Base-by-base conservation (phyloP, 1,140 invertebrate genomes). In the Cherax quadricarinatus region DNA sequence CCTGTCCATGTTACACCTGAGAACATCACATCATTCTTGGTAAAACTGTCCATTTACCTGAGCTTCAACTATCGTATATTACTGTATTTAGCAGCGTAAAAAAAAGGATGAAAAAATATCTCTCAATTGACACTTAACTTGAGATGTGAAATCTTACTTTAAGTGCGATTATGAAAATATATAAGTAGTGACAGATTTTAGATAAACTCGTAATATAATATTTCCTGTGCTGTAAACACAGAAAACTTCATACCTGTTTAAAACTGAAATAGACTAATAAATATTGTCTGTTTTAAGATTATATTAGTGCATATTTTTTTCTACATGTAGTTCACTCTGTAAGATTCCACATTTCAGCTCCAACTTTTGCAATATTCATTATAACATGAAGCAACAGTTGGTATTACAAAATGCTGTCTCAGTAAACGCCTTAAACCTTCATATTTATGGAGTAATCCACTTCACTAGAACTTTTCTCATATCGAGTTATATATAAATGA, bases 11-110 rank as follows among this genome's bases (percentile, higher is more conserved):
- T 75, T 75, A 75, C 70, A 75, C 24, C 24, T 75, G 70, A 75
- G 70, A 75, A 81, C 51, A 81, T 81, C 79, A 81, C 79, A 51
- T 81, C 48, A 51, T 51, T 49, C 79, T 81, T 81, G 79, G 79
- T 81, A 81, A 81, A 81, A 24, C n/a, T 81, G 79, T 81, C 48
- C 5, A 24, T 7, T 53, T 48, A 81, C 79, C 79, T 81, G 79
- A 81, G 79, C 51, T 81, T 81, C 48, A 81, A 51, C 51, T 51
- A 81, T 51, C 48, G 30, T 81, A 49, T 81, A 53, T 24, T 1
- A 41, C 30, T 41, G 30, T 41, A 53, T 49, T 49, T 49, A 81
- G 21, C 48, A 81, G 16, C 12, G n/a, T 4, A 81, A 51, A 81
- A 57, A 14, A 57, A 5, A 57, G 30, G 79, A 12, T 51, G n/a